phyloP scores from a whole-genome alignment of 2,888 invertebrate species.

The Tuberolachnus salignus region DNA sequence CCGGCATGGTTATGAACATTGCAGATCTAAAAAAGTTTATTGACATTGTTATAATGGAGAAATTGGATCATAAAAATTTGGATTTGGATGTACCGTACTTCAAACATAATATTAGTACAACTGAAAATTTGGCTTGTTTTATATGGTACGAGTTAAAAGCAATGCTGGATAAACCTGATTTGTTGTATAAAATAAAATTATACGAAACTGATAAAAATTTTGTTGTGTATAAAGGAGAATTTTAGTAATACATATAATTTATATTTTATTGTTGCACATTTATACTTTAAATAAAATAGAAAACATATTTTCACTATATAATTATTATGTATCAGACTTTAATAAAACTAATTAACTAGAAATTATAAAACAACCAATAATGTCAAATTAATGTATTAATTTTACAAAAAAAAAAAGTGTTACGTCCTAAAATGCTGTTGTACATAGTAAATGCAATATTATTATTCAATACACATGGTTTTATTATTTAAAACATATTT shows the following conservation, averaged over 20 bases:
- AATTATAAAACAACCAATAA: too few species aligned
- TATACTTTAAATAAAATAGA: background rate
- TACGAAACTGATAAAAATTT: constrained; percentile 97
- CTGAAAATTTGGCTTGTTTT: constrained; percentile 92
- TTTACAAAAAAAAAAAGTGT: background rate
- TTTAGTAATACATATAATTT: background rate
- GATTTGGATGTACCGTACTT: constrained; percentile 94
- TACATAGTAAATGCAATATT: background rate
- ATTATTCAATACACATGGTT: background rate
- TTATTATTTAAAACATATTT: background rate
- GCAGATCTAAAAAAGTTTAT: constrained; percentile 86
- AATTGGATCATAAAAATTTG: constrained; percentile 95
- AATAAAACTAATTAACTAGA: too few species aligned
- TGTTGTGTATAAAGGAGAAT: constrained; percentile 82
- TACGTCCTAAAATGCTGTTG: background rate
- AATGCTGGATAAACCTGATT: constrained; percentile 73
- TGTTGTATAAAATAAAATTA: constrained; percentile 89
- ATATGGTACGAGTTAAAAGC: constrained; percentile 83
- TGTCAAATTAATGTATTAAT: background rate
- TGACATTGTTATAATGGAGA: constrained; percentile 81
- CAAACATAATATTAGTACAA: constrained; percentile 72
- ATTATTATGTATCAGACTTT: too few species aligned
- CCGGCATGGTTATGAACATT: constrained; percentile 98
- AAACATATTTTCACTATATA: background rate
- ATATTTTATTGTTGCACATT: too few species aligned